Conservation (phyloP, 2,888 invertebrate genomes). For the Acleris emargana region DNA sequence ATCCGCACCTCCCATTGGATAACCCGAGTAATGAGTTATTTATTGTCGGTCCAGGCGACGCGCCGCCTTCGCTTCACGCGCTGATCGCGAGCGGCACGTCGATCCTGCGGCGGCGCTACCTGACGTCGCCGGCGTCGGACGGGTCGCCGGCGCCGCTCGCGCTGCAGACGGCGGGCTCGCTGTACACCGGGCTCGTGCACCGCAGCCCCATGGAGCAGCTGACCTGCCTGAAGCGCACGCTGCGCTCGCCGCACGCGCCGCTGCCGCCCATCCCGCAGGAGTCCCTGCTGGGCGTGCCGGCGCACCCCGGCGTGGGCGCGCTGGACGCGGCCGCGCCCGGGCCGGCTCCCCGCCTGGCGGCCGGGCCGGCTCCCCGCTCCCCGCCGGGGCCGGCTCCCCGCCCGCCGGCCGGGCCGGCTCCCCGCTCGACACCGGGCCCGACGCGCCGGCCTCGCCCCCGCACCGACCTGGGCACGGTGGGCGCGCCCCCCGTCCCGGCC, state of each 20-base stretch:
- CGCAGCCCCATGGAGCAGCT: conserved; percentile 91
- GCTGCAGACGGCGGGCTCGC: conserved; percentile 82
- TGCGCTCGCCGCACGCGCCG: conserved; percentile 71
- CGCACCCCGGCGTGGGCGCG: conserved; percentile 84
- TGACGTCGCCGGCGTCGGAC: conserved; percentile 81
- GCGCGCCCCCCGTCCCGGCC: conserved; percentile 46
- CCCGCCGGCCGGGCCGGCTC: conserved; percentile 37
- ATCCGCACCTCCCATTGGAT: not conserved
- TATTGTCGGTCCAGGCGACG: conserved; percentile 48
- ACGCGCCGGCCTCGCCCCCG: conserved; percentile 65
- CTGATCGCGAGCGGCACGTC: conserved; percentile 80
- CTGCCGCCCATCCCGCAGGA: conserved; percentile 53
- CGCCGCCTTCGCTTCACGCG: conserved; percentile 78
- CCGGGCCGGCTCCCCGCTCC: not conserved
- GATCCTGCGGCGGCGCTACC: conserved; percentile 78
- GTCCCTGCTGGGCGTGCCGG: conserved; percentile 83
- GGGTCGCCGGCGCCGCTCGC: conserved; percentile 86
- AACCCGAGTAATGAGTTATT: conserved; percentile 40
- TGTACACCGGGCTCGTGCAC: conserved; percentile 86
- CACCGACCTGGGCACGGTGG: conserved; percentile 72
- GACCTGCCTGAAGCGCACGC: conserved; percentile 86
- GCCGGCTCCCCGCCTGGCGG: conserved; percentile 52
- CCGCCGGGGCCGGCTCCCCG: conserved; percentile 45
- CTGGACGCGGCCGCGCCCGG: conserved; percentile 65
- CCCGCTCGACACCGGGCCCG: conserved; percentile 36